Percentiles rank a stretch among this genome's conserved stretches.
Evolutionary conservation across 1,140 invertebrate species (phyloP).

Genomic region (Bombus pyrosoma): DNA sequence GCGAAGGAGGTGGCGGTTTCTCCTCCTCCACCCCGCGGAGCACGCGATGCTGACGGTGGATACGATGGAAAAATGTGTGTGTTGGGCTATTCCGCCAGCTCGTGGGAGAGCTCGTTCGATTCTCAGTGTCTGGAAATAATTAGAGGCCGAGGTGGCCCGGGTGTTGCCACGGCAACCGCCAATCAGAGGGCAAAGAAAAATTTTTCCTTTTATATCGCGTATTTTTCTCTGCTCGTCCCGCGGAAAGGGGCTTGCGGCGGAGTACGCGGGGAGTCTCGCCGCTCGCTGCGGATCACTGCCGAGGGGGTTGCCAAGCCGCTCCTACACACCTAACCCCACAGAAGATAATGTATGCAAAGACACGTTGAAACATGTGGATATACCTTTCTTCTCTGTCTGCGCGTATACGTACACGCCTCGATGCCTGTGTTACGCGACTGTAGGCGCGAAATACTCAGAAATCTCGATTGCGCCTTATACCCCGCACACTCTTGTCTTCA

Average conservation of each 20-base stretch:
- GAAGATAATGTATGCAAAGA: slow-evolving; percentile 81
- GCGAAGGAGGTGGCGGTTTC: slow-evolving; percentile 18
- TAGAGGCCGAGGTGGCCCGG: slow-evolving; percentile 80
- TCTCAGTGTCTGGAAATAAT: slow-evolving; percentile 84
- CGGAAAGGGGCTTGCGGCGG: slow-evolving; percentile 53
- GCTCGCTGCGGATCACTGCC: slow-evolving; percentile 36
- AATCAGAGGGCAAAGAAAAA: slow-evolving; percentile 82
- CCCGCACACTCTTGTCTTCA: slow-evolving; percentile 28
- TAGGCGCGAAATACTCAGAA: slow-evolving; percentile 25
- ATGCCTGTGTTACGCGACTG: not conserved
- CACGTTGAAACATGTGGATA: slow-evolving; percentile 76
- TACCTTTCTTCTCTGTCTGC: not conserved
- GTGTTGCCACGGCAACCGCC: slow-evolving; percentile 83
- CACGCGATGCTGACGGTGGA: slow-evolving; percentile 36
- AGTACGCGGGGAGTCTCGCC: slow-evolving; percentile 12
- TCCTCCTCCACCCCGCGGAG: not conserved
- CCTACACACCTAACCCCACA: slow-evolving; percentile 33
- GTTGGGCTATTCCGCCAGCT: slow-evolving; percentile 75
- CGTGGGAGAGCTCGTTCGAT: slow-evolving; percentile 81
- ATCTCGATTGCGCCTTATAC: slow-evolving; percentile 49
- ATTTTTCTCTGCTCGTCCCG: slow-evolving; percentile 75
- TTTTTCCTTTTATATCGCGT: slow-evolving; percentile 80
- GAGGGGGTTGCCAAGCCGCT: slow-evolving; percentile 36
- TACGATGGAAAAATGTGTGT: slow-evolving; percentile 71
- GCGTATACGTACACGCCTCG: not conserved